Evolutionary conservation across 2,797 vertebrate species (phyloP).

Genomic region (Adrianichthys oophorus): DNA sequence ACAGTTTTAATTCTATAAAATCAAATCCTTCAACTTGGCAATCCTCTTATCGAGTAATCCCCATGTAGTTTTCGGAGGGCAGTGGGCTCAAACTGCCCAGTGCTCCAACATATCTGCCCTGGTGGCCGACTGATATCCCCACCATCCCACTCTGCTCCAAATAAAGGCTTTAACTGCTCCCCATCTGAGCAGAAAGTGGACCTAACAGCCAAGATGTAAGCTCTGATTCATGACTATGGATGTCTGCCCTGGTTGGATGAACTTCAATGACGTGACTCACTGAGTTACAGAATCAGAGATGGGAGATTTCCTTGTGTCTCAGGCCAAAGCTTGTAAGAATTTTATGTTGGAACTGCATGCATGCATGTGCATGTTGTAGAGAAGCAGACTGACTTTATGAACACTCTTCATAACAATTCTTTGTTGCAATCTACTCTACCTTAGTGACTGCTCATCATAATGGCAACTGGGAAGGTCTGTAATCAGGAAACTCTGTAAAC

Average conservation of each 20-base stretch:
- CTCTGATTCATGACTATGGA: not conserved
- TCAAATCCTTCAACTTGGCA: slow-evolving; percentile 70
- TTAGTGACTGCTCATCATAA: too few species aligned
- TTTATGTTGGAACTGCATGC: too few species aligned
- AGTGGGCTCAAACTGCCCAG: slow-evolving; percentile 52
- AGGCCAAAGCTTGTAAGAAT: not conserved
- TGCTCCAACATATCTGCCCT: slow-evolving; percentile 61
- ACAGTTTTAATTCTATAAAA: slow-evolving; percentile 75
- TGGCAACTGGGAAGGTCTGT: too few species aligned
- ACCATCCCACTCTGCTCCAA: slow-evolving; percentile 28
- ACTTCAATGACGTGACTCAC: not conserved
- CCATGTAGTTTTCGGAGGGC: slow-evolving; percentile 72
- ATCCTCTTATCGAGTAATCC: slow-evolving; percentile 75
- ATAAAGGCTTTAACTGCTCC: slow-evolving; percentile 30
- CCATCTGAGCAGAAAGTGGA: slow-evolving; percentile 2
- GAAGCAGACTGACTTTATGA: too few species aligned
- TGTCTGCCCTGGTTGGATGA: not conserved
- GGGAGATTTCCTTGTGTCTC: not conserved
- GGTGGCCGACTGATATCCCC: slow-evolving; percentile 32
- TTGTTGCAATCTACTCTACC: too few species aligned
- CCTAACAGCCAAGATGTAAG: slow-evolving; percentile 7
- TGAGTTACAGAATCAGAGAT: not conserved
- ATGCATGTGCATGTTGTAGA: too few species aligned
- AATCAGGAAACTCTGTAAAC: too few species aligned
- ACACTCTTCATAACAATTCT: too few species aligned